Evolutionary conservation across 2,888 invertebrate genomes (phyloP).

Genomic region (Theretra japonica): DNA sequence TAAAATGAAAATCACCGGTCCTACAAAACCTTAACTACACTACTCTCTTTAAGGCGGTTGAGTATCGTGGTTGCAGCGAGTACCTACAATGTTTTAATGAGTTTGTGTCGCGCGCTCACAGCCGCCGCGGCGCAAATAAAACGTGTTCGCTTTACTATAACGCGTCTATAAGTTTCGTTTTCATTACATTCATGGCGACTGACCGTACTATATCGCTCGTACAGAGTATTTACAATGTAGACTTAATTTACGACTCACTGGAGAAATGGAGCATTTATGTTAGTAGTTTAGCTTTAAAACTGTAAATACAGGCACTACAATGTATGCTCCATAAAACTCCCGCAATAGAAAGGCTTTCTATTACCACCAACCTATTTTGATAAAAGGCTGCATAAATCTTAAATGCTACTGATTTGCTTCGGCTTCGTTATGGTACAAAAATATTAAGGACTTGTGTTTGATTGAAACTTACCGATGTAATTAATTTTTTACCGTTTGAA

Average conservation of each 20-base stretch:
- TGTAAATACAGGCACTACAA: not conserved
- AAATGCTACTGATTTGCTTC: too few species aligned
- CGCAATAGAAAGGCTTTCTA: too few species aligned
- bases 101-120: constrained; percentile 5
- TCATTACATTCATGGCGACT: constrained; percentile 24
- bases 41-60: not conserved
- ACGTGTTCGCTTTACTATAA: constrained; percentile 6
- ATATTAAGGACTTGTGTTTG: too few species aligned
- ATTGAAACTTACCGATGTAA: too few species aligned
- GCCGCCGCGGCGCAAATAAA: constrained; percentile 1
- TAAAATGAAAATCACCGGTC: not conserved
- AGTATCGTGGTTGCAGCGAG: not conserved
- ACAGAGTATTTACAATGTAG: not conserved
- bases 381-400: too few species aligned
- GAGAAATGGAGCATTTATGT: not conserved
- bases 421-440: too few species aligned
- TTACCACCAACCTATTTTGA: too few species aligned
- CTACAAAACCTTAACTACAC: not conserved
- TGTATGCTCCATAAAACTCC: not conserved
- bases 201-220: not conserved
- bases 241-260: constrained; percentile 9
- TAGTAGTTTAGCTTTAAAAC: not conserved
- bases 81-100: not conserved
- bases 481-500: too few species aligned
- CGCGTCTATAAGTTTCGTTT: constrained; percentile 18